Conservation (phyloP, 1,140 invertebrate species). For the Nasonia giraulti region DNA sequence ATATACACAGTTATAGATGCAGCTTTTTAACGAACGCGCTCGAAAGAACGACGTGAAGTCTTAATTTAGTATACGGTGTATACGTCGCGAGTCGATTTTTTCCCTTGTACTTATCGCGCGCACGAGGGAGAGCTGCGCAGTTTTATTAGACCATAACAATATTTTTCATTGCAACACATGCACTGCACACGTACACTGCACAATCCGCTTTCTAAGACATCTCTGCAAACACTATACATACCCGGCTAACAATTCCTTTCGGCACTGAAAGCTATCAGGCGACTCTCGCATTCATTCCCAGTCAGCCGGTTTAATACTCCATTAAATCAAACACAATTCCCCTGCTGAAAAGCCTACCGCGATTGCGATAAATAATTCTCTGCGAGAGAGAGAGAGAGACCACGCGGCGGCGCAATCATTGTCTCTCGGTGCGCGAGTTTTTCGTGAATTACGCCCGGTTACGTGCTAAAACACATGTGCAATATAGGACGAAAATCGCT, state of each 20-base stretch:
- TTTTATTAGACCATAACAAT: conserved; percentile 37
- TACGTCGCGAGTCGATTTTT: not conserved
- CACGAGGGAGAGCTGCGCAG: not conserved
- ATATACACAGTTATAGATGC: not conserved
- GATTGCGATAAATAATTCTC: conserved; percentile 34
- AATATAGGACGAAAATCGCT: not conserved
- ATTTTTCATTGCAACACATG: conserved; percentile 33
- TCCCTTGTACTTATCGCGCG: not conserved
- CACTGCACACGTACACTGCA: not conserved
- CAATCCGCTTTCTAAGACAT: conserved; percentile 34
- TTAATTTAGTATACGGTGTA: conserved; percentile 4
- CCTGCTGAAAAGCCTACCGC: not conserved
- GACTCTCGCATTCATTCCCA: not conserved
- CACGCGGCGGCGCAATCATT: conserved; percentile 8
- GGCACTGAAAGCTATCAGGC: conserved; percentile 26
- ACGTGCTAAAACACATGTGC: not conserved
- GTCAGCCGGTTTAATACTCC: conserved; percentile 8
- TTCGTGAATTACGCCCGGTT: conserved; percentile 10
- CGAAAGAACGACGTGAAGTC: not conserved
- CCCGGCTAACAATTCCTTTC: conserved; percentile 30
- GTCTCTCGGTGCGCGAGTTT: not conserved
- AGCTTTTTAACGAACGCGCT: not conserved
- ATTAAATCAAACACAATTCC: conserved; percentile 35
- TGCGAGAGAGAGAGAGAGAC: not conserved
- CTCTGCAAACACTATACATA: conserved; percentile 7